phyloP scores from a whole-genome alignment of 2,888 invertebrate species.

The Himalopsyche japonica region DNA sequence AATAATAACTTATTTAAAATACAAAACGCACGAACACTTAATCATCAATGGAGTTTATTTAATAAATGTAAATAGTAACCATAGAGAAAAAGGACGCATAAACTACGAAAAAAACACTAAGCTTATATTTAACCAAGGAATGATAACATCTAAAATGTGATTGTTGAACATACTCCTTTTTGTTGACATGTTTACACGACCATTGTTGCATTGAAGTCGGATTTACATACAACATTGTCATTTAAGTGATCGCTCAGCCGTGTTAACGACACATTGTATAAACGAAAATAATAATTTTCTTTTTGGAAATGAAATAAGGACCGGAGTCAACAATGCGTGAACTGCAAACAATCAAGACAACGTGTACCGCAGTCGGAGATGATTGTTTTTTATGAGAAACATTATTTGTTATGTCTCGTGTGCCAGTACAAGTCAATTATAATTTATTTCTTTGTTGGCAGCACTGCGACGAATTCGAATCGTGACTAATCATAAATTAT shows the following conservation, averaged over 20 bases:
- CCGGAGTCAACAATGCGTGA: constrained; percentile 1
- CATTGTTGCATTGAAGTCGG: constrained; percentile 15
- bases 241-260: constrained; percentile 13
- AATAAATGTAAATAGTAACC: neutral
- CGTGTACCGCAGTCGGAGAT: neutral
- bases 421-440: neutral
- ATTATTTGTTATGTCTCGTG: neutral
- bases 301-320: neutral
- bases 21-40: too few species aligned
- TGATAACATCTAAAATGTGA: constrained; percentile 29
- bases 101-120: neutral
- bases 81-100: neutral
- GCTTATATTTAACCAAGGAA: constrained; percentile 6
- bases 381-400: constrained; percentile 1
- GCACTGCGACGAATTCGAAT: neutral
- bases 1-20: too few species aligned
- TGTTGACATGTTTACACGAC: constrained; percentile 27
- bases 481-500: neutral
- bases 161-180: constrained; percentile 11
- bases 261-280: constrained; percentile 21
- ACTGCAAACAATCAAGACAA: neutral
- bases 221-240: constrained; percentile 24
- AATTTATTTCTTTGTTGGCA: neutral
- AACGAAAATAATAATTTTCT: neutral
- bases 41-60: too few species aligned